Base-by-base conservation (phyloP, 2,113 vertebrate species). In the Odocoileus hemionus region DNA sequence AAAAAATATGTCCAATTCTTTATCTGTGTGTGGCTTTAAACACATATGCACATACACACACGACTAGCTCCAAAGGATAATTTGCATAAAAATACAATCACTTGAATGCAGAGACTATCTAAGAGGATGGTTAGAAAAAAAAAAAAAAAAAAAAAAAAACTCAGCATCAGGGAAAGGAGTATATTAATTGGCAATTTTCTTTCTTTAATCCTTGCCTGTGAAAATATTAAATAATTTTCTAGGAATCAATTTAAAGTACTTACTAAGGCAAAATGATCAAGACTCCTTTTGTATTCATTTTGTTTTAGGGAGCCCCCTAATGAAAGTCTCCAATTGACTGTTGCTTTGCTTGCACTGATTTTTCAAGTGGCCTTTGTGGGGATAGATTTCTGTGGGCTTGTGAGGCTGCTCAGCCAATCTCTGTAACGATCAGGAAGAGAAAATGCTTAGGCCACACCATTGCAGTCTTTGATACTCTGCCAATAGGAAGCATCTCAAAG, bases 351-450 rank as follows among this genome's bases (percentile, higher is more conserved):
- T 93, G 86, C 92, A 92, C 86, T 6, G 55, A 96, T 95, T 98
- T 98, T 98, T 98, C 95, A 84, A 74, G 96, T 96, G 95, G 91
- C 92, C 89, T 25, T 98, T 98, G 98, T 98, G 86, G 93, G 93
- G 91, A 97, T 83, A 95, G 86, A 28, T 96, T 28, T 89, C 39
- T 58, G 36, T 95, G 97, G 30, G 89, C 64, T 96, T 92, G 90
- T 87, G 95, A 96, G 91, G 95, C 89, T 78, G 87, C 95, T 96
- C 80, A 92, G 43, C 95, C 86, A 47, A 52, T 21, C 84, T 96
- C 86, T 93, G 7, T 74, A 80, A 47, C 55, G 92, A 92, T 91
- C 93, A 85, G 54, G 47, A 55, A 28, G 50, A 47, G 28, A 94
- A 84, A 86, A 94, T 95, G 50, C 86, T 50, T 94, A 76, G 79